Percentiles rank a stretch among this genome's conserved stretches.
Evolutionary conservation across 1,140 invertebrate genomes (phyloP).

Genomic region (Neocloeon triangulifer): DNA sequence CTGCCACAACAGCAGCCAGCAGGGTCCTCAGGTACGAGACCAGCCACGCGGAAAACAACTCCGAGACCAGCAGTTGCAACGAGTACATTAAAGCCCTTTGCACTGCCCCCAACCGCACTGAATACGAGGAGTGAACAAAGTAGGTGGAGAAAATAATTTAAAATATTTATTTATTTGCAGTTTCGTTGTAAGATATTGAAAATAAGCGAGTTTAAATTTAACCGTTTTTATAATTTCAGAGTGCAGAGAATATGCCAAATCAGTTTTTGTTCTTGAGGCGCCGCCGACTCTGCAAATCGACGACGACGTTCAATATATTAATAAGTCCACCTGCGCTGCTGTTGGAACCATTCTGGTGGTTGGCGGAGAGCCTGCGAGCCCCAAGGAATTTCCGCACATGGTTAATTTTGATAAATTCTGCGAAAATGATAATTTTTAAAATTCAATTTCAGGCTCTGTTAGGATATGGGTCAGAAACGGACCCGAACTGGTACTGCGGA

Average conservation of each 20-base stretch:
- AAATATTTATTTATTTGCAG: no score
- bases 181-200: not conserved
- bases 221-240: not conserved
- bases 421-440: not conserved
- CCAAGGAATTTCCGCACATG: slow-evolving; percentile 19
- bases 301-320: no score
- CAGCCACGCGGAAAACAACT: not conserved
- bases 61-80: not conserved
- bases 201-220: not conserved
- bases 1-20: not conserved
- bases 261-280: not conserved
- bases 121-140: not conserved
- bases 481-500: slow-evolving; percentile 16
- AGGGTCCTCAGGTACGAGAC: not conserved
- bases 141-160: no score
- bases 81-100: not conserved
- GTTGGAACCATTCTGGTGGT: slow-evolving; percentile 12
- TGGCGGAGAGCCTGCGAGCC: slow-evolving; percentile 12
- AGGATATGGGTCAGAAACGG: slow-evolving; percentile 4
- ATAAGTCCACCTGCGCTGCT: not conserved
- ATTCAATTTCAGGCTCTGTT: slow-evolving; percentile 6
- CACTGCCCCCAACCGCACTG: not conserved
- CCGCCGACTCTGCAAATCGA: not conserved
- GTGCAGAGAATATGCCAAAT: slow-evolving; percentile 2
- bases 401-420: slow-evolving; percentile 11